Evolutionary conservation across 2,888 invertebrate species (phyloP), one percentile per base, ranked within the genome.

Genomic region (Chironomus riparius): DNA sequence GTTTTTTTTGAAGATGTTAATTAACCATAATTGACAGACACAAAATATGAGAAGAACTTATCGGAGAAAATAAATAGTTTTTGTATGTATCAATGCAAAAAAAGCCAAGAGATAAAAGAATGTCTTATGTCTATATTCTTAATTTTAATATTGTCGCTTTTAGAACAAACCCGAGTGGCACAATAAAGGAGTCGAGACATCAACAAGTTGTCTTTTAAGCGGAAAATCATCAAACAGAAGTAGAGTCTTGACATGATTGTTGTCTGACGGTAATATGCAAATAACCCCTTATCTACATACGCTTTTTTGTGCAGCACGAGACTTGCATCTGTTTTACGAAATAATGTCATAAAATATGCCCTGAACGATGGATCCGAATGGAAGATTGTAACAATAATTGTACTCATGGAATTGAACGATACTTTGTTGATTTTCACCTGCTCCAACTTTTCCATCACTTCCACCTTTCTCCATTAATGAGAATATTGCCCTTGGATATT

Each of bases 401-500:
- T 68, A 48, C n/a, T 74, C 74, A 22, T 68, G 68, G 47, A 74
- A 74, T 22, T 74, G 74, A 3, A 74, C 48, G 10, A 68, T 28
- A 21, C 48, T 68, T 7, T 47, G 21, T 12, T 47, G 65, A 22
- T 48, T 61, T 62, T 15, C 28, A 15, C 15, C 61, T 3, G 7
- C 18, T 10, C 62, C 72, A 4, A 61, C 7, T 38, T 72, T 62
- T 3, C n/a, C 56, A 10, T 72, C 72, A 22, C 18, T 38, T 24
- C 47, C 38, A 38, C 38, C 73, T 62, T 73, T 76, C 68, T 78
- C 77, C 5, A 47, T 18, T 10, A 68, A 80, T 15, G 83, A 83
- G 65, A 81, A 82, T 38, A 84, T 78, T 76, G 82, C 82, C 50
- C 82, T 82, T 1, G 84, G 84, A 78, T 84, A 84, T 77, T 84